These are phyloP conservation scores for Carcina quercana DNA, from an alignment of 2,888 invertebrate species.

Conservation along the genomic window DNA sequence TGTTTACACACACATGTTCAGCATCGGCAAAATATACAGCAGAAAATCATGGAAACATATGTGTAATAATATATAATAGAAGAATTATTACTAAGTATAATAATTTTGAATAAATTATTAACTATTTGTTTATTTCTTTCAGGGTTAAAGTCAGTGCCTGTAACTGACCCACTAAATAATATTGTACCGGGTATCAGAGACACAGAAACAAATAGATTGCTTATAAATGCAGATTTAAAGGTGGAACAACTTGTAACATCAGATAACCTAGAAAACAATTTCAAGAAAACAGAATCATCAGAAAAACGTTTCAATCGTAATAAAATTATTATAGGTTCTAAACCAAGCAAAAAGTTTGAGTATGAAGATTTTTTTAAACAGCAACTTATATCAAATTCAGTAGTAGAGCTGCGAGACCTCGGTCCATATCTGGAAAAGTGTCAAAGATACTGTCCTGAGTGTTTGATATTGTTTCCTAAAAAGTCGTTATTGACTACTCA, in stretches of 20 bases:
- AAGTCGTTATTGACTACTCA: constrained; percentile 22
- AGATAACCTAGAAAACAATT: background rate
- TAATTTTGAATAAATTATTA: no score
- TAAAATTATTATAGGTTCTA: constrained; percentile 41
- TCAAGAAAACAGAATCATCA: background rate
- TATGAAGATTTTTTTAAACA: constrained; percentile 12
- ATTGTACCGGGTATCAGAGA: background rate
- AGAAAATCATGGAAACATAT: no score
- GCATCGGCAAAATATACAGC: no score
- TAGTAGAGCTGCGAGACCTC: constrained; percentile 32
- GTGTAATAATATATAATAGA: no score
- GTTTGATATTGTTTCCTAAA: constrained; percentile 43
- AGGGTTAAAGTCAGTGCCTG: no score
- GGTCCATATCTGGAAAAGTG: constrained; percentile 30
- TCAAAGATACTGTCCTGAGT: constrained; percentile 39
- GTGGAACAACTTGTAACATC: background rate
- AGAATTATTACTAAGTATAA: no score
- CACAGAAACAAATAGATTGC: background rate
- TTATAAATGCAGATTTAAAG: background rate
- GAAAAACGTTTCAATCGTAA: constrained; percentile 17
- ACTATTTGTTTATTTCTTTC: no score
- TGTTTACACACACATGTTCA: no score
- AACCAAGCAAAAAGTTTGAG: constrained; percentile 19
- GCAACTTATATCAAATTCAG: constrained; percentile 17
- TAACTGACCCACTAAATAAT: no score